These are phyloP conservation scores for Scarus forsteni DNA, from an alignment of 2,797 vertebrate species.

Conservation along the genomic window DNA sequence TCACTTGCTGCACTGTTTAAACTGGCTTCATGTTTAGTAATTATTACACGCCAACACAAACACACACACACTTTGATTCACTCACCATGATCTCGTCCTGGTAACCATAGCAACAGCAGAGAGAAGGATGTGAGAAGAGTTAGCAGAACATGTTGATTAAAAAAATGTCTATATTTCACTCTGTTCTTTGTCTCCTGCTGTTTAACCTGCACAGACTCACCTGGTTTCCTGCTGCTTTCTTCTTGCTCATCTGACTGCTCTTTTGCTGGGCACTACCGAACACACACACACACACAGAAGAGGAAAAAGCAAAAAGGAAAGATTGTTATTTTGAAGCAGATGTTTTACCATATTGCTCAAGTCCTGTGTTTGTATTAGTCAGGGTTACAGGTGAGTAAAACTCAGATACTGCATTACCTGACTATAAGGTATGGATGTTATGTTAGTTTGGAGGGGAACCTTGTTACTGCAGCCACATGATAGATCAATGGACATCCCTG, in stretches of 20 bases:
- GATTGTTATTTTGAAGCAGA: not conserved
- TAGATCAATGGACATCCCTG: too few species aligned
- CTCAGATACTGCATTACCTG: not conserved
- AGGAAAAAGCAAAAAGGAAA: not conserved
- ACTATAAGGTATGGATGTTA: too few species aligned
- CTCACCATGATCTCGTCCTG: conserved; percentile 99
- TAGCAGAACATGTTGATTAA: conserved; percentile 16
- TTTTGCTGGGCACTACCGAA: conserved; percentile 86
- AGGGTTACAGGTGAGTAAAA: not conserved
- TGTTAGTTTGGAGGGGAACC: too few species aligned
- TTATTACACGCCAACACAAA: not conserved
- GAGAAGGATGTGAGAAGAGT: conserved; percentile 32
- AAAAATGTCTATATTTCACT: not conserved
- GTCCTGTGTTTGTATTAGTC: not conserved
- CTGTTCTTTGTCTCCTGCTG: not conserved
- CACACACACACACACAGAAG: not conserved
- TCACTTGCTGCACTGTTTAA: not conserved
- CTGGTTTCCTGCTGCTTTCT: conserved; percentile 94
- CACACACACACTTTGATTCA: conserved; percentile 61
- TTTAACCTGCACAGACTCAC: conserved; percentile 71
- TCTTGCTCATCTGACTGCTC: conserved; percentile 94
- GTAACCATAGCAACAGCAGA: conserved; percentile 85
- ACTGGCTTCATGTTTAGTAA: not conserved
- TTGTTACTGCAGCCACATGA: too few species aligned
- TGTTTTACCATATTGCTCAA: not conserved